Base-by-base conservation (phyloP, 2,888 invertebrate species). In the Caenorhabditis sinica region DNA sequence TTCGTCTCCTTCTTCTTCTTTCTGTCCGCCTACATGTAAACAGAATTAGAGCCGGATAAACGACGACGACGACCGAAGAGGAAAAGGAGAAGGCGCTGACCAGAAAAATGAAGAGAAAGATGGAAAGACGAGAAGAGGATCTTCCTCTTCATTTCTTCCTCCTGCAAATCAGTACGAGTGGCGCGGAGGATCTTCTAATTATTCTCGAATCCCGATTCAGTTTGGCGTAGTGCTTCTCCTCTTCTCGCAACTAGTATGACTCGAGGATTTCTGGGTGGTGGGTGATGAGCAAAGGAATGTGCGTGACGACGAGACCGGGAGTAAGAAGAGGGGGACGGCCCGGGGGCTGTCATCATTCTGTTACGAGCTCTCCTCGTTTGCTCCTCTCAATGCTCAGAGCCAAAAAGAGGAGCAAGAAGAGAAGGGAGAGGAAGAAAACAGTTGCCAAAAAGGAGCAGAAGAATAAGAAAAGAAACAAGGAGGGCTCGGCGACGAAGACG, bases 21-120 rank as follows among this genome's bases (percentile, higher is more conserved):
- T 30, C 25, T 43, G 56, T 43, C 76, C 68, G 68, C 76, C 66
- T 76, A 76, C 76, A 80, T 80, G 80, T 80, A 80, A 80, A 80
- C 80, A 80, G 80, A 80, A 68, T 82, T 75, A 82, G 74, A 68
- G 68, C 71, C 81, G 81, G 68, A 66, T 66, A 73, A 68, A 68
- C 68, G 81, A 74, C 81, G 61, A 66, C 72, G 45, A 71, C 72
- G 69, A 77, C 69, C 28, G 53, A 75, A 25, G 53, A 53, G 53
- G 40, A 33, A 28, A 53, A 63, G 60, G 28, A 65, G 65, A 51
- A 69, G 61, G 36, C 25, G 69, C 51, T n/a, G 68, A 58, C 45
- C 45, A 65, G 45, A 60, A 66, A 71, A 76, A 76, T 40, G 75
- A 58, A 45, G 20, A 40, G 28, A 74, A 65, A 45, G 49, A 43